These are phyloP conservation scores for Zaprionus davidi DNA, from an alignment of 1,140 invertebrate species.

Conservation along the genomic window DNA sequence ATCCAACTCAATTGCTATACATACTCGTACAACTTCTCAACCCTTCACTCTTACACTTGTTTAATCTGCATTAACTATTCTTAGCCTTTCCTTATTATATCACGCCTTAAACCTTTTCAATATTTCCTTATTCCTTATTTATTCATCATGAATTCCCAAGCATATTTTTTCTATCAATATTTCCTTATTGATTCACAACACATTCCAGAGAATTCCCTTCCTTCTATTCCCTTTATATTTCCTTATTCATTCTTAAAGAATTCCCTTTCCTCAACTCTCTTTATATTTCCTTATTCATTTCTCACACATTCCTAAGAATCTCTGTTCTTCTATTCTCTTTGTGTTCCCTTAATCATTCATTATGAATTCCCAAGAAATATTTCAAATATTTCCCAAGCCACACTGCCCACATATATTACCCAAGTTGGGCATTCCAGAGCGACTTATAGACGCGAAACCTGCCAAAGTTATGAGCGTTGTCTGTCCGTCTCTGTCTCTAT, in stretches of 20 bases:
- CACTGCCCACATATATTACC: neutral
- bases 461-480: slow-evolving; percentile 47
- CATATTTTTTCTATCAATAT: neutral
- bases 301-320: neutral
- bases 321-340: neutral
- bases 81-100: too few species aligned
- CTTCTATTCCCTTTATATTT: neutral
- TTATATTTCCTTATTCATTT: neutral
- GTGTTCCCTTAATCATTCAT: neutral
- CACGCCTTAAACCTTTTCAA: too few species aligned
- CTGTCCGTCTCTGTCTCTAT: slow-evolving; percentile 13
- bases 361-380: neutral
- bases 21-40: too few species aligned
- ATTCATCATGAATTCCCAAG: neutral
- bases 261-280: neutral
- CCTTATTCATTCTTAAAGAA: neutral
- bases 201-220: neutral
- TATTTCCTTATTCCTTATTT: too few species aligned
- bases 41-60: too few species aligned
- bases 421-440: slow-evolving; percentile 22
- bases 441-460: slow-evolving; percentile 21
- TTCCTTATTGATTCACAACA: neutral
- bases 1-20: too few species aligned
- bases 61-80: too few species aligned
- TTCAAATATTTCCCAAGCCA: neutral